phyloP scores from a whole-genome alignment of 30 jellyfish, hydroid and myxozoan genomes.

The Nemopilema nomurai region DNA sequence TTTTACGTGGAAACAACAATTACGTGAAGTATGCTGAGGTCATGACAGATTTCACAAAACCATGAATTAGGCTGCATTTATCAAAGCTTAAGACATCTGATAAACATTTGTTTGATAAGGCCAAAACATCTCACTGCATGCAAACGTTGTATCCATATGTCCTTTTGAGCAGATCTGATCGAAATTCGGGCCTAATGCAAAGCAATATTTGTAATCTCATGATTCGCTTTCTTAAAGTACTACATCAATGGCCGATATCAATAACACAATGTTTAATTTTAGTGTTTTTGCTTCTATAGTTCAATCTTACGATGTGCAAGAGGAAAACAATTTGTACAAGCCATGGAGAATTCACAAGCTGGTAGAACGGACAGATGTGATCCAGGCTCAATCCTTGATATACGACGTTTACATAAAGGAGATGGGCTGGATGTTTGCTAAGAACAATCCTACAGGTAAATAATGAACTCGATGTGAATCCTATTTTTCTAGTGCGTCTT shows the following conservation, averaged over 20 bases:
- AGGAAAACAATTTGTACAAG: constrained; percentile 3
- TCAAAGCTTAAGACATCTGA: neutral
- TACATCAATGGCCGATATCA: too few relatives aligned
- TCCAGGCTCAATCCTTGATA: constrained; percentile 63
- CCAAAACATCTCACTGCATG: neutral
- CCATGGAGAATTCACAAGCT: constrained; percentile 66
- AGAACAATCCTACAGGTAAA: constrained; percentile 70
- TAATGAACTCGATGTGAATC: neutral
- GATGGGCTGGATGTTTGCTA: constrained; percentile 77
- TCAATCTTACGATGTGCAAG: neutral
- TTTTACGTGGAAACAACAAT: neutral
- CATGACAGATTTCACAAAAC: constrained; percentile 10
- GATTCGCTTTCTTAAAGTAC: too few relatives aligned
- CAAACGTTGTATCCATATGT: too few relatives aligned
- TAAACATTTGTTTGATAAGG: neutral
- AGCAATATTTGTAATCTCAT: too few relatives aligned
- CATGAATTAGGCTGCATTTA: neutral
- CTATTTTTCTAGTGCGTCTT: neutral
- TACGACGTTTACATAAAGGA: constrained; percentile 61
- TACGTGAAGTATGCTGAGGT: neutral
- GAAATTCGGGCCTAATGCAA: too few relatives aligned
- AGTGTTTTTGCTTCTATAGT: neutral
- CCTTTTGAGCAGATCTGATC: too few relatives aligned
- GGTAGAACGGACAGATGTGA: constrained; percentile 1
- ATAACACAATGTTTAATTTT: too few relatives aligned